Base-by-base conservation (phyloP, 2,797 vertebrate species). In the Sandelia bainsii region DNA sequence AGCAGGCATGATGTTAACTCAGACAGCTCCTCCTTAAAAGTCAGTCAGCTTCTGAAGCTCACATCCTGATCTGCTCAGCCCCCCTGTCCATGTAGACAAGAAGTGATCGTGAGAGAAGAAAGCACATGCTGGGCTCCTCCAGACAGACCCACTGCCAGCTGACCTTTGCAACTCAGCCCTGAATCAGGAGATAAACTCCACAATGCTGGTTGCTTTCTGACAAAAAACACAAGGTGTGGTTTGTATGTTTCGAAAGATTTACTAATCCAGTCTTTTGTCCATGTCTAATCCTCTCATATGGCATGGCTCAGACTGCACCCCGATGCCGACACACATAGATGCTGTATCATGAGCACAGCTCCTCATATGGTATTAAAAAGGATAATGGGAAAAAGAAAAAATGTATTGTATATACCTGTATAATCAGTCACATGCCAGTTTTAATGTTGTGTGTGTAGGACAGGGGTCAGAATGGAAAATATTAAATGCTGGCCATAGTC, bases 221-320 rank as follows among this genome's bases (percentile, higher is more conserved):
- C 40, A 53, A 69, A 70, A 82, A 44, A 59, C 46, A 54, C 56
- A 50, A 50, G 65, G 57, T 72, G 66, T 59, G 59, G 63, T 69
- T 50, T 64, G 12, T 49, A 45, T 61, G 58, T 63, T 72, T 64
- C 81, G 60, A 57, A 62, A 72, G 69, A 70, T 12, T 34, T 51
- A 72, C 32, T 85, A 82, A 89, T 87, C 82, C 75, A 34, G 49
- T 52, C 79, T 83, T 79, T 80, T 80, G 80, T 82, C 75, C 62
- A 74, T 39, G 56, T 51, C 64, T 88, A 88, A 90, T 90, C 81
- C 82, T 49, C 45, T 85, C 79, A 42, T 77, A 65, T 81, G 75
- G 63, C 66, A 49, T 2, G 4, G 70, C 58, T 79, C 49, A 67
- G 66, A 68, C 48, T 76, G 71, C 64, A 63, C 52, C 69, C 46